Evolutionary conservation across 2,888 invertebrate species (phyloP).

Genomic region (Lochmaea crataegi): DNA sequence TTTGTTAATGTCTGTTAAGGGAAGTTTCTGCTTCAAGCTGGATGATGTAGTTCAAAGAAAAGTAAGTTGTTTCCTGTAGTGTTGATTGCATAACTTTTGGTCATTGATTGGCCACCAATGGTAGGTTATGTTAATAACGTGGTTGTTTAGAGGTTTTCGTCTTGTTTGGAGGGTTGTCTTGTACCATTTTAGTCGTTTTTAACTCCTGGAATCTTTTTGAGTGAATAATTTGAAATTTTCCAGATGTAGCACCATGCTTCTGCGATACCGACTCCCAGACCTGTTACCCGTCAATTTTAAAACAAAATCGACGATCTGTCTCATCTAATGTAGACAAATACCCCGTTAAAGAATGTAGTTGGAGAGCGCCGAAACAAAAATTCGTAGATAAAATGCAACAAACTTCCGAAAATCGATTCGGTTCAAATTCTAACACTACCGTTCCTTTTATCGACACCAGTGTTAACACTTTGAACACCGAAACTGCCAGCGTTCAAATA

Average conservation of each 20-base stretch:
- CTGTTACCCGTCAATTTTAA: conserved; percentile 31
- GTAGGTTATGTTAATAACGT: too few relatives aligned
- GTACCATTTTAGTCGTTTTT: too few relatives aligned
- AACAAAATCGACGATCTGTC: background rate
- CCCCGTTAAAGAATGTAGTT: conserved; percentile 26
- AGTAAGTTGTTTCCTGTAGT: too few relatives aligned
- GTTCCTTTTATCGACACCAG: conserved; percentile 9
- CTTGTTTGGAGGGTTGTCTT: too few relatives aligned
- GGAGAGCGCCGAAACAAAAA: background rate
- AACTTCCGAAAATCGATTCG: conserved; percentile 24
- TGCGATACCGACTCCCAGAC: conserved; percentile 34
- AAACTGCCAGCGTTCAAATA: conserved; percentile 26
- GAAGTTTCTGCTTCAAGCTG: too few relatives aligned
- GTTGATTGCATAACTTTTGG: too few relatives aligned
- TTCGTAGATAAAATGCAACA: conserved; percentile 35
- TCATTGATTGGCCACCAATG: too few relatives aligned
- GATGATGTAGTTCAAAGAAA: too few relatives aligned
- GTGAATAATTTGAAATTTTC: background rate
- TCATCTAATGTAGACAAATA: conserved; percentile 20
- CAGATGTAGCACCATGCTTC: conserved; percentile 4
- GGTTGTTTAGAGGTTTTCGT: too few relatives aligned
- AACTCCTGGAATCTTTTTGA: background rate
- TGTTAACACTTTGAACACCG: conserved; percentile 20
- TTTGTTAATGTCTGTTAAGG: too few relatives aligned
- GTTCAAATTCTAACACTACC: background rate